phyloP scores from a whole-genome alignment of 2,888 invertebrate species.

The Siphonodentalium dalli region DNA sequence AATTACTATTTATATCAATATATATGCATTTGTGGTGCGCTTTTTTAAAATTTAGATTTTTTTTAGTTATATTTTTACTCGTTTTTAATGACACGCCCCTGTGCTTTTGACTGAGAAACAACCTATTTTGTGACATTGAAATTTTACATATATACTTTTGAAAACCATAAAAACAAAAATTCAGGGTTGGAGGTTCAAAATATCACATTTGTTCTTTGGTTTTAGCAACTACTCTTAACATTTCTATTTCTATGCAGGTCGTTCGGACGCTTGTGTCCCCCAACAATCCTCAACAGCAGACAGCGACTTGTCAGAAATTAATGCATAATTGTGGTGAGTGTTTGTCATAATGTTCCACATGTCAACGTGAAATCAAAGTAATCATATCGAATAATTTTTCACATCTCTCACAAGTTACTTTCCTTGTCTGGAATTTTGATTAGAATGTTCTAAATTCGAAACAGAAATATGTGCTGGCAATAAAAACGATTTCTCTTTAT shows the following conservation, averaged over 20 bases:
- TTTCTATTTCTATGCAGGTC: slow-evolving; percentile 61
- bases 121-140: background rate
- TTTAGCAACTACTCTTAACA: background rate
- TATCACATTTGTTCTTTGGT: background rate
- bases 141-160: background rate
- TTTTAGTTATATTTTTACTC: background rate
- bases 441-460: too few relatives aligned
- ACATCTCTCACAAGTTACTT: too few relatives aligned
- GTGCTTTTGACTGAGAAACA: background rate
- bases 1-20: too few relatives aligned
- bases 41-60: too few relatives aligned
- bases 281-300: slow-evolving; percentile 85
- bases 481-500: too few relatives aligned
- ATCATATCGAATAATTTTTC: too few relatives aligned
- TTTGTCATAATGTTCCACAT: too few relatives aligned
- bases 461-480: too few relatives aligned
- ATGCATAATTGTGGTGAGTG: slow-evolving; percentile 82
- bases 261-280: slow-evolving; percentile 92
- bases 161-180: background rate
- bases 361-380: too few relatives aligned
- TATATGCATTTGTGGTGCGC: too few relatives aligned
- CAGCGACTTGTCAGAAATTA: slow-evolving; percentile 81
- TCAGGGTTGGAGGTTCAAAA: background rate
- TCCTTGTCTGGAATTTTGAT: too few relatives aligned
- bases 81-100: too few relatives aligned